Evolutionary conservation across 2,797 vertebrate species (phyloP).

Genomic region (Anguilla obscura): DNA sequence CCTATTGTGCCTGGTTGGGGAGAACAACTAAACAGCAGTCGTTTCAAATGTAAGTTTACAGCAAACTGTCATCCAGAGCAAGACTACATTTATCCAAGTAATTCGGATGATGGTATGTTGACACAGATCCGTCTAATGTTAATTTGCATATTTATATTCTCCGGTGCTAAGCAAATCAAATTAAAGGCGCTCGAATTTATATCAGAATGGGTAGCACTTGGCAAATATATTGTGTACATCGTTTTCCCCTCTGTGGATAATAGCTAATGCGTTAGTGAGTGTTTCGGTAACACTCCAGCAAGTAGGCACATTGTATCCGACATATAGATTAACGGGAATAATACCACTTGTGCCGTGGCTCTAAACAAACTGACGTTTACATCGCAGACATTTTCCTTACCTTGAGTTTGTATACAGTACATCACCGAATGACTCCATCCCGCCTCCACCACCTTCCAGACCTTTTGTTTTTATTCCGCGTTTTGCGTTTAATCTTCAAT

Average conservation of each 20-base stretch:
- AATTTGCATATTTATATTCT: neutral
- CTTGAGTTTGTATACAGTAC: neutral
- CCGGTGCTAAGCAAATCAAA: neutral
- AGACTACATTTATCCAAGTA: neutral
- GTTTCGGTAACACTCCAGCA: neutral
- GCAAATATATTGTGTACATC: neutral
- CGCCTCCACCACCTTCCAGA: neutral
- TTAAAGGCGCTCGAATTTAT: neutral
- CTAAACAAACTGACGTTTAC: neutral
- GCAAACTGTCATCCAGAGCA: neutral
- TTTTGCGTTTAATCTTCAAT: slow-evolving; percentile 12
- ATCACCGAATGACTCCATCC: neutral
- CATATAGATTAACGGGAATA: neutral
- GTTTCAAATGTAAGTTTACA: neutral
- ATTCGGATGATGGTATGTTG: neutral
- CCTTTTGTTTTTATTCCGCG: neutral
- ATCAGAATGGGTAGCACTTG: neutral
- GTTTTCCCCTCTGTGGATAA: neutral
- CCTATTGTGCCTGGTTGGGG: neutral
- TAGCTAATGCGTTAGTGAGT: neutral
- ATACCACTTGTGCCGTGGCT: neutral
- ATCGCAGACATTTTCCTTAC: neutral
- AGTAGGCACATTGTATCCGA: neutral
- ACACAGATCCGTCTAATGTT: neutral
- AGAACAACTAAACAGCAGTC: neutral